Conservation (phyloP, 1,140 invertebrate species). For the Amphibalanus amphitrite region DNA sequence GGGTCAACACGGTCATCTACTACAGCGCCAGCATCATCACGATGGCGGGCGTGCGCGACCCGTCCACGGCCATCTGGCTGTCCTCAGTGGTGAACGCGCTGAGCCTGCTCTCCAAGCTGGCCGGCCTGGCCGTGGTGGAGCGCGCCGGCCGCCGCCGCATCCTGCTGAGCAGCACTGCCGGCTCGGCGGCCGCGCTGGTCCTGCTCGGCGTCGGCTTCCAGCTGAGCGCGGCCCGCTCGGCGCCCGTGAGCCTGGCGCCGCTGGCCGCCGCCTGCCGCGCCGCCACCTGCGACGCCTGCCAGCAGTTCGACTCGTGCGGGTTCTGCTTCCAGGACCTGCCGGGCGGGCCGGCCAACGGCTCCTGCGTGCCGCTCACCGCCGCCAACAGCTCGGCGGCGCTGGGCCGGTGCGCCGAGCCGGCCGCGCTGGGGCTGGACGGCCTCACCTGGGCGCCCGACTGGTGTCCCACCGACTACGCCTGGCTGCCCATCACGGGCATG, state of each 20-base stretch:
- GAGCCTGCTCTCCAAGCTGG: conserved; percentile 39
- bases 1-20: conserved; percentile 45
- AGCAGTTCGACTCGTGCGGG: background rate
- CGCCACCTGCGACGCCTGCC: conserved; percentile 4
- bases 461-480: conserved; percentile 33
- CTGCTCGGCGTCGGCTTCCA: conserved; percentile 34
- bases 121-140: conserved; percentile 41
- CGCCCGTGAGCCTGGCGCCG: conserved; percentile 22
- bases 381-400: background rate
- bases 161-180: conserved; percentile 32
- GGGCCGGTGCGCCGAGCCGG: conserved; percentile 12
- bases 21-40: conserved; percentile 42
- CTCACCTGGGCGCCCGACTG: conserved; percentile 24
- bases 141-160: conserved; percentile 36
- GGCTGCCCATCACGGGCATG: conserved; percentile 34
- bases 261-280: background rate
- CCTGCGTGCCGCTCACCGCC: background rate
- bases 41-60: conserved; percentile 36
- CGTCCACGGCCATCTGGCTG: conserved; percentile 41
- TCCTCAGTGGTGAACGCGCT: conserved; percentile 34
- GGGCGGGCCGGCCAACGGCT: background rate
- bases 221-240: conserved; percentile 28
- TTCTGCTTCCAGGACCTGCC: background rate
- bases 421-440: conserved; percentile 18
- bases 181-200: conserved; percentile 31